A percentile compares a stretch with the other conserved stretches of the same genome.
phyloP scores from a whole-genome alignment of 92 coral and sea anemone species.

The Epizoanthus ramosus region DNA sequence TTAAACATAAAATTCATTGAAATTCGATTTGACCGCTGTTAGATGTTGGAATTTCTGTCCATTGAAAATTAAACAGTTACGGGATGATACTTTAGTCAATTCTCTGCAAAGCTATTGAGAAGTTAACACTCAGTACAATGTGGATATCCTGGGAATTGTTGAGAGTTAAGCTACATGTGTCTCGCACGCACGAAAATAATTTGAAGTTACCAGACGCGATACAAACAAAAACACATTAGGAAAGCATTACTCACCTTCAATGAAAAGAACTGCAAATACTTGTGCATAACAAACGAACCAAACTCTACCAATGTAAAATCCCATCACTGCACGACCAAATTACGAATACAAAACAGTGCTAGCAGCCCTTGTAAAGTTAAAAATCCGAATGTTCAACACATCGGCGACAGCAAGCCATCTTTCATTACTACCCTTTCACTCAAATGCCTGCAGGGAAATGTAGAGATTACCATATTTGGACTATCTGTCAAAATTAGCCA shows the following conservation, averaged over 20 bases:
- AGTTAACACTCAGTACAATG: not conserved
- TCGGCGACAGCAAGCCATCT: not conserved
- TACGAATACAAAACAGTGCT: constrained; percentile 7
- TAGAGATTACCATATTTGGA: constrained; percentile 38
- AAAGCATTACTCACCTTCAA: constrained; percentile 14
- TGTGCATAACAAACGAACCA: constrained; percentile 5
- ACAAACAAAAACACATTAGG: not conserved
- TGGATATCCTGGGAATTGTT: not conserved
- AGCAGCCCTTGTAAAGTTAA: not conserved
- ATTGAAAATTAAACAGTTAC: constrained; percentile 26
- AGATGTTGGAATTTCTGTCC: constrained; percentile 11
- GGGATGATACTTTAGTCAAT: constrained; percentile 35
- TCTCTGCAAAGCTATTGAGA: constrained; percentile 1
- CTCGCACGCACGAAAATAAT: not conserved
- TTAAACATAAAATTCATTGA: constrained; percentile 14
- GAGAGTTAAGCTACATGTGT: not conserved
- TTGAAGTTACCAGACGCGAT: not conserved
- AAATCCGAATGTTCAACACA: not conserved
- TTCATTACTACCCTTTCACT: not conserved
- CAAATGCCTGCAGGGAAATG: not conserved
- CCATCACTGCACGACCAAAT: constrained; percentile 22
- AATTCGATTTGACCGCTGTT: constrained; percentile 4
- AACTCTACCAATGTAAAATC: not conserved
- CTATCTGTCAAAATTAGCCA: constrained; percentile 40
- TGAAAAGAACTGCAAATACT: constrained; percentile 13